phyloP scores from a whole-genome alignment of 2,113 vertebrate genomes.

The Coptodon bakossiorum region DNA sequence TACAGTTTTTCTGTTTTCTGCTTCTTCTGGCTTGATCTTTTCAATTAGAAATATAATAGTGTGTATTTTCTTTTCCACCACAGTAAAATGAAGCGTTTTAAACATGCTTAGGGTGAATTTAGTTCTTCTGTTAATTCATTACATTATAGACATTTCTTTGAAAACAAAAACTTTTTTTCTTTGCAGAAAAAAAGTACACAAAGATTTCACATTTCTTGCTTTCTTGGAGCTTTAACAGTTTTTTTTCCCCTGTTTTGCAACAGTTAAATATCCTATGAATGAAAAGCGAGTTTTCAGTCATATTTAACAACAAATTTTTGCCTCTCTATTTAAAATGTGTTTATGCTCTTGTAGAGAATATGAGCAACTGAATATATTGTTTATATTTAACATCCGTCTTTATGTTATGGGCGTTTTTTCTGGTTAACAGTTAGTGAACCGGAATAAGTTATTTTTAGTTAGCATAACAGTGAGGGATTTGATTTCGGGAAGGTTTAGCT shows the following conservation, averaged over 20 bases:
- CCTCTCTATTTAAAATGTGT: not conserved
- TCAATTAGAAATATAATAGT: not conserved
- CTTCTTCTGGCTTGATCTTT: not conserved
- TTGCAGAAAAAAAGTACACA: not conserved
- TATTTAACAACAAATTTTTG: not conserved
- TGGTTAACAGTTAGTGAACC: not conserved
- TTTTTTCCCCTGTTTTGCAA: not conserved
- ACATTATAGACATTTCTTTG: not conserved
- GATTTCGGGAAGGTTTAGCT: not conserved
- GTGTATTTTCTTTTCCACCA: not conserved
- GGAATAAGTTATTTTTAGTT: not conserved
- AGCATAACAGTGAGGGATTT: not conserved
- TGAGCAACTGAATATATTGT: not conserved
- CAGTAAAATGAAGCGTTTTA: not conserved
- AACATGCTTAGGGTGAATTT: not conserved
- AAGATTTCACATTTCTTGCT: not conserved
- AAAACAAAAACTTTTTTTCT: not conserved
- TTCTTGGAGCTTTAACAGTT: too few species aligned
- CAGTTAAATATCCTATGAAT: not conserved
- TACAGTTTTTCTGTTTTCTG: not conserved
- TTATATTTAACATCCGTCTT: not conserved
- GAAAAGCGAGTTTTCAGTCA: not conserved
- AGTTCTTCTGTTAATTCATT: not conserved
- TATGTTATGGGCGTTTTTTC: not conserved
- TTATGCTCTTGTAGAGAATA: not conserved